A percentile compares a stretch with the other conserved stretches of the same genome.
These are phyloP conservation scores for Phrynocephalus forsythii DNA, from an alignment of 2,797 vertebrate species.

Conservation along the genomic window DNA sequence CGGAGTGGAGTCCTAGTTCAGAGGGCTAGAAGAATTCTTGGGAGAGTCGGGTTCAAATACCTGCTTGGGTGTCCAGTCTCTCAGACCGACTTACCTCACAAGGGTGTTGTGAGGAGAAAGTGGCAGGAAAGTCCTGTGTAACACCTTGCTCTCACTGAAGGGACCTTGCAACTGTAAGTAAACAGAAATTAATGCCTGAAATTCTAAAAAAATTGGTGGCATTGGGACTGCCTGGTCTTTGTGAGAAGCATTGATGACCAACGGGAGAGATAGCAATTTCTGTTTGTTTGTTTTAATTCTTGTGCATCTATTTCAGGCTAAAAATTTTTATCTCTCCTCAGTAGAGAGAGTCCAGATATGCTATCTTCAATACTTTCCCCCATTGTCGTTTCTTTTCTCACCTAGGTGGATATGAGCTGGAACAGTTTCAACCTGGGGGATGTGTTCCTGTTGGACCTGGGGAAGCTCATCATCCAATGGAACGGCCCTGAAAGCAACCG, in stretches of 20 bases:
- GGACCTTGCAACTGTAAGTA: too few species aligned
- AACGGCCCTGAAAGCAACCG: conserved; percentile 87
- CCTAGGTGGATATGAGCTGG: conserved; percentile 88
- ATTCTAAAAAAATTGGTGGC: neutral
- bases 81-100: too few species aligned
- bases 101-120: too few species aligned
- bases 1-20: too few species aligned
- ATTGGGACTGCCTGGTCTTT: neutral
- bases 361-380: too few species aligned
- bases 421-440: conserved; percentile 88
- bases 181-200: too few species aligned
- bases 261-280: too few species aligned
- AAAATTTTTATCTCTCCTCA: neutral
- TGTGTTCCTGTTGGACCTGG: conserved; percentile 88
- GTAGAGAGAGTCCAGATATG: neutral
- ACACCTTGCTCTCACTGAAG: too few species aligned
- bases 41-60: too few species aligned
- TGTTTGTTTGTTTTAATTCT: neutral
- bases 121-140: too few species aligned
- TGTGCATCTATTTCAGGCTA: neutral
- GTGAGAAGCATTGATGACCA: neutral
- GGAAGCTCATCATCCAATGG: conserved; percentile 89
- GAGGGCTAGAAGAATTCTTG: too few species aligned
- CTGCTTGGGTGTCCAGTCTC: too few species aligned
- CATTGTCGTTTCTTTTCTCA: neutral